A percentile compares a stretch with the other conserved stretches of the same genome.
Conservation (phyloP, 1,140 invertebrate genomes). For the Galleria mellonella region DNA sequence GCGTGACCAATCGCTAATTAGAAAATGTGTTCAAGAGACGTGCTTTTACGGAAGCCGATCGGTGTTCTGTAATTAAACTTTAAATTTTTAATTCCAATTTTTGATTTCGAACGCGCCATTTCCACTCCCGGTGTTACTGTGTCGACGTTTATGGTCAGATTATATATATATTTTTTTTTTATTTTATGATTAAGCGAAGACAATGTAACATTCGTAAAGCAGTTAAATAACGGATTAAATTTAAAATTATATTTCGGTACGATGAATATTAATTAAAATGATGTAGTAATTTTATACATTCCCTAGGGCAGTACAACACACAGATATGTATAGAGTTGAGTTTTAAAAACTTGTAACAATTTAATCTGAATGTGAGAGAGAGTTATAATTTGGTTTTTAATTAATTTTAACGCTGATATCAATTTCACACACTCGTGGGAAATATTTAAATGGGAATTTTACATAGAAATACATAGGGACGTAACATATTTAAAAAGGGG, state of each 20-base stretch:
- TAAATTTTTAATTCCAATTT: constrained; percentile 62
- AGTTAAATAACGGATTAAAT: constrained; percentile 11
- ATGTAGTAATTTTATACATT: not conserved
- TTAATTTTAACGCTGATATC: no score
- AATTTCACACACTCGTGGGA: no score
- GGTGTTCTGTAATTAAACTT: constrained; percentile 64
- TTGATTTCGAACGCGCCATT: constrained; percentile 64
- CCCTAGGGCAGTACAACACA: no score
- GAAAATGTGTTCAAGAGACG: constrained; percentile 61
- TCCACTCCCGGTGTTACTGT: constrained; percentile 69
- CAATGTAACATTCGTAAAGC: constrained; percentile 3
- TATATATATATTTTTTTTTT: constrained; percentile 23
- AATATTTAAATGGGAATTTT: no score
- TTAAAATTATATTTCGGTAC: not conserved
- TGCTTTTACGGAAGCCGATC: constrained; percentile 69
- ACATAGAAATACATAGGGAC: no score
- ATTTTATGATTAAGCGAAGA: constrained; percentile 4
- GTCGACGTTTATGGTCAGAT: constrained; percentile 34
- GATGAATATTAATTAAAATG: not conserved
- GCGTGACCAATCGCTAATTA: constrained; percentile 73
- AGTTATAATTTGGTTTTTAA: no score
- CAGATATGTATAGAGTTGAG: no score
- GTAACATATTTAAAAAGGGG: no score
- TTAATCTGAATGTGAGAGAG: no score
- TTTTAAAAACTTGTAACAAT: no score